These are phyloP conservation scores for Globicephala melas DNA, from an alignment of 2,113 vertebrate species.

Conservation along the genomic window DNA sequence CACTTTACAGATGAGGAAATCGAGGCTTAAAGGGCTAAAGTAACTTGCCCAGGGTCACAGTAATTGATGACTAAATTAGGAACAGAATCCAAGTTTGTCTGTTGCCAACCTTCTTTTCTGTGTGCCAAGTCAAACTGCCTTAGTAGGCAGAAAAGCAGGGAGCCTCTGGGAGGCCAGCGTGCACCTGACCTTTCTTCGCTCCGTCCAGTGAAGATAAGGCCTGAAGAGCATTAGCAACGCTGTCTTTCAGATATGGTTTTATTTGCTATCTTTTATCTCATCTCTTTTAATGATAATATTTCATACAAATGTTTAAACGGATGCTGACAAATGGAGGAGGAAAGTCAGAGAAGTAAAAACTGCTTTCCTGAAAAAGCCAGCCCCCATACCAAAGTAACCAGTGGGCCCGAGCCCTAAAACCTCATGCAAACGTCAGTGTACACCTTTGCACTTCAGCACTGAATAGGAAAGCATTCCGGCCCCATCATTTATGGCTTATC, in stretches of 20 bases:
- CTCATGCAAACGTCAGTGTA: slow-evolving; percentile 63
- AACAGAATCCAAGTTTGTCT: slow-evolving; percentile 12
- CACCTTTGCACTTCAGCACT: slow-evolving; percentile 31
- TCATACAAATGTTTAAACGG: slow-evolving; percentile 57
- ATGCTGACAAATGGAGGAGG: slow-evolving; percentile 39
- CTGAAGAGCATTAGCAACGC: not conserved
- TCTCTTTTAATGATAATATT: slow-evolving; percentile 35
- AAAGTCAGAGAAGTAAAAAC: slow-evolving; percentile 37
- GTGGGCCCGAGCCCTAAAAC: slow-evolving; percentile 11
- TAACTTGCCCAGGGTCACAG: not conserved
- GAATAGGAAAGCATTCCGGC: slow-evolving; percentile 45
- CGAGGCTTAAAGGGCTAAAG: not conserved
- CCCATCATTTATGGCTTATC: slow-evolving; percentile 68
- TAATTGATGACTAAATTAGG: not conserved
- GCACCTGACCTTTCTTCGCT: not conserved
- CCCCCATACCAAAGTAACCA: slow-evolving; percentile 46
- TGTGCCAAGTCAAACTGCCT: not conserved
- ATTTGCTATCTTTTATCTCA: slow-evolving; percentile 54
- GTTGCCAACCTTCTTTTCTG: not conserved
- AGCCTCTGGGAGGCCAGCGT: not conserved
- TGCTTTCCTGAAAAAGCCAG: slow-evolving; percentile 15
- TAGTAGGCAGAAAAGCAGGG: not conserved
- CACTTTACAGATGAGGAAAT: not conserved
- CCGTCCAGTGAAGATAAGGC: not conserved
- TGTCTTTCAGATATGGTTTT: slow-evolving; percentile 12